A percentile compares a stretch with the other conserved stretches of the same genome.
These are phyloP conservation scores for Circaetus cinerascens DNA, from an alignment of 2,113 vertebrate genomes.

Conservation along the genomic window DNA sequence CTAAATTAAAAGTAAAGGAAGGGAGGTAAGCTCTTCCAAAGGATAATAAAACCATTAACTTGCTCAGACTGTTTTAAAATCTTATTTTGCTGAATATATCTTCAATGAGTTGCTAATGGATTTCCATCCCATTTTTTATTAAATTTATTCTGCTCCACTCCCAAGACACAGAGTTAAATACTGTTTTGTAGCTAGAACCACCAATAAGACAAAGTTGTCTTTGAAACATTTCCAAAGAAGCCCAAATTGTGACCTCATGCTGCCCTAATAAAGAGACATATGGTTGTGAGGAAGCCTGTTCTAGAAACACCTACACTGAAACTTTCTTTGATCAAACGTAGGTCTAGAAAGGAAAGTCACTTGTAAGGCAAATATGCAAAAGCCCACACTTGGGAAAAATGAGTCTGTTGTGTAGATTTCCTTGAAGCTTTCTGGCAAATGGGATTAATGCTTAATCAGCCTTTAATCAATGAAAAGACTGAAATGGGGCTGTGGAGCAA, in stretches of 20 bases:
- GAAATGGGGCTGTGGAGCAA: not conserved
- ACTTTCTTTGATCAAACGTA: not conserved
- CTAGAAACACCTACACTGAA: not conserved
- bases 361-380: not conserved
- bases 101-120: not conserved
- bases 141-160: not conserved
- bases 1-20: not conserved
- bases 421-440: not conserved
- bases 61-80: not conserved
- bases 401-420: not conserved
- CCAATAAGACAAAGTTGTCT: not conserved
- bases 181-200: not conserved
- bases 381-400: not conserved
- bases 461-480: not conserved
- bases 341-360: not conserved
- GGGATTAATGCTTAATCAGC: not conserved
- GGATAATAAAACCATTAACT: not conserved
- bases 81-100: not conserved
- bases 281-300: not conserved
- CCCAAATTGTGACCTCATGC: not conserved
- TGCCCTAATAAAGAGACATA: not conserved
- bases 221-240: not conserved
- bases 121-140: not conserved
- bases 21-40: not conserved
- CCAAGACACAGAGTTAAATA: not conserved